Evolutionary conservation across 2,888 invertebrate species (phyloP).

Genomic region (Tachystola acroxantha): DNA sequence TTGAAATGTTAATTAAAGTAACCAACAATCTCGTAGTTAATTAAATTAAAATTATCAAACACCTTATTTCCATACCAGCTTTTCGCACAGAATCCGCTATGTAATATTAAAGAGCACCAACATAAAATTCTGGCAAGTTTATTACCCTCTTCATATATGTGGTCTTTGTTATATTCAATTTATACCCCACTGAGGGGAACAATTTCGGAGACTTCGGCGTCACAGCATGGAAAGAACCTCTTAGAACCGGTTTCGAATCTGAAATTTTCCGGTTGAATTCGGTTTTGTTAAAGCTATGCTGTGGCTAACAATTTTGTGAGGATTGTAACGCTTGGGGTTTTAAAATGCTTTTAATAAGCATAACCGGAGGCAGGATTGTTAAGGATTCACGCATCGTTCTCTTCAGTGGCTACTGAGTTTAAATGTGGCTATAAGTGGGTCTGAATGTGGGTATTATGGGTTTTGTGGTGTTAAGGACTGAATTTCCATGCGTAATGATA

Average conservation of each 20-base stretch:
- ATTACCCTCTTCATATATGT: constrained; percentile 26
- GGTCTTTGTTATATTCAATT: constrained; percentile 33
- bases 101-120: constrained; percentile 18
- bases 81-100: constrained; percentile 14
- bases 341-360: constrained; percentile 36
- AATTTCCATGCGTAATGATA: background rate
- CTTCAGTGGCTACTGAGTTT: constrained; percentile 8
- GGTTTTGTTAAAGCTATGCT: constrained; percentile 12
- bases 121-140: constrained; percentile 29
- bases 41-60: no score
- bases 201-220: constrained; percentile 11
- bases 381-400: constrained; percentile 14
- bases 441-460: background rate
- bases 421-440: background rate
- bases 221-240: constrained; percentile 21
- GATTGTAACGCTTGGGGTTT: constrained; percentile 22
- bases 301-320: constrained; percentile 27
- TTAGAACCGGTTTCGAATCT: background rate
- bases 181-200: constrained; percentile 21
- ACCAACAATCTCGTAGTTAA: no score
- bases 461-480: background rate
- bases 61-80: background rate
- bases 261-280: background rate
- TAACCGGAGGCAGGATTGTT: constrained; percentile 12
- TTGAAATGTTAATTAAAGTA: no score